These are phyloP conservation scores for Lepidurus couesii DNA, from an alignment of 1,140 invertebrate species.

Conservation along the genomic window DNA sequence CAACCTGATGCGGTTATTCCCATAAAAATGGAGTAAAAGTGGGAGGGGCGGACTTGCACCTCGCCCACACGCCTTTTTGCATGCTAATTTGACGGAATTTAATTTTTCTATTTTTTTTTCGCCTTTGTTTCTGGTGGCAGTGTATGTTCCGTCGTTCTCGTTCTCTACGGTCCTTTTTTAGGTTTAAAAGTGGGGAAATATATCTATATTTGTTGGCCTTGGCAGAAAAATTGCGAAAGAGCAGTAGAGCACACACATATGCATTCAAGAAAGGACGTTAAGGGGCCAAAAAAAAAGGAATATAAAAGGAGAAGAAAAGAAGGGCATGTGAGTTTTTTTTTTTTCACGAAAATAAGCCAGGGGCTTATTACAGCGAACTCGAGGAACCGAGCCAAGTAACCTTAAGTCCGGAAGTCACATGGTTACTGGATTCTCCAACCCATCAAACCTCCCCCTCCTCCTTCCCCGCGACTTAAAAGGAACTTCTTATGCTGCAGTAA, in stretches of 20 bases:
- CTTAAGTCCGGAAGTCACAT: background rate
- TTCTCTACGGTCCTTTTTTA: too few species aligned
- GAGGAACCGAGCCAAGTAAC: background rate
- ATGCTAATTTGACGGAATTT: background rate
- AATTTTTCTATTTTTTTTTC: background rate
- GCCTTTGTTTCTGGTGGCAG: background rate
- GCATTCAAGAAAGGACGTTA: too few species aligned
- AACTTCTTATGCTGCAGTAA: too few species aligned
- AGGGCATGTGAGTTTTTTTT: background rate
- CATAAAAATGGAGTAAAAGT: background rate
- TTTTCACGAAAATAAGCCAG: background rate
- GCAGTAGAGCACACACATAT: too few species aligned
- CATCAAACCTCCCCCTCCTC: too few species aligned
- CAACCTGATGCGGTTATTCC: background rate
- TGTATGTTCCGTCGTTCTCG: too few species aligned
- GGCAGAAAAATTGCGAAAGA: too few species aligned
- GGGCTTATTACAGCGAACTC: background rate
- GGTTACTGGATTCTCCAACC: too few species aligned
- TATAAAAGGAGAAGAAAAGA: background rate
- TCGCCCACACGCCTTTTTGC: background rate
- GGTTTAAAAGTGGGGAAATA: too few species aligned
- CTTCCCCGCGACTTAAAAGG: too few species aligned
- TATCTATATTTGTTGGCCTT: too few species aligned
- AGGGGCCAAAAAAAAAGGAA: background rate
- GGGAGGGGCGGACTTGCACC: background rate